Conservation (phyloP, 2,797 vertebrate species). For the Phataginus tetradactyla region DNA sequence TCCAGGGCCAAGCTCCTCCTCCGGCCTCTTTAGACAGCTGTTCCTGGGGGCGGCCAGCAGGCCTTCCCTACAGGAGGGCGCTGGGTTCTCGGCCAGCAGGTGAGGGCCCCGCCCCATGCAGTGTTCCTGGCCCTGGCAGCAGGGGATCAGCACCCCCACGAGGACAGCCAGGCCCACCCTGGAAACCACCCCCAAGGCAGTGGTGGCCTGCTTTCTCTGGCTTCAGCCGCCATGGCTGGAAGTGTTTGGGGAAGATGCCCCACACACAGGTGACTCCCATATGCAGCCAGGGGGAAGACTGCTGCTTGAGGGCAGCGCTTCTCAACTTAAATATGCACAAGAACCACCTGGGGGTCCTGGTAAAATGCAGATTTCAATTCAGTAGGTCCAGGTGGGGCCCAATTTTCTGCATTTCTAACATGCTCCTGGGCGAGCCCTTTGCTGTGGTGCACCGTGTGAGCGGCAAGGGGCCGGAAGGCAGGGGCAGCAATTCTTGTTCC, state of each 20-base stretch:
- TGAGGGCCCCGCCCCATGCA: slow-evolving; percentile 85
- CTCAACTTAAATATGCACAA: neutral
- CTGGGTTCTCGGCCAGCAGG: slow-evolving; percentile 87
- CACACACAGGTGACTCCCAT: neutral
- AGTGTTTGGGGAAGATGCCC: neutral
- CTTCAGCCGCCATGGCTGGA: slow-evolving; percentile 93
- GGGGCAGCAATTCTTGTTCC: neutral
- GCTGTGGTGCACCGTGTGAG: neutral
- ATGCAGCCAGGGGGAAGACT: neutral
- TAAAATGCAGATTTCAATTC: neutral
- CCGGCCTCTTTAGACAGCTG: slow-evolving; percentile 81
- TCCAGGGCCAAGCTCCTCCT: neutral
- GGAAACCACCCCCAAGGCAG: slow-evolving; percentile 91
- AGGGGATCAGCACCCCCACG: slow-evolving; percentile 91
- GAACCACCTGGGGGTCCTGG: neutral
- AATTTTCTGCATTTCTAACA: neutral
- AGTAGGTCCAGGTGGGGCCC: neutral
- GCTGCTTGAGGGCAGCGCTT: neutral
- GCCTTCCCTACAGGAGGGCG: slow-evolving; percentile 83
- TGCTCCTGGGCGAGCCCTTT: neutral
- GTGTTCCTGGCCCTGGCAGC: slow-evolving; percentile 90
- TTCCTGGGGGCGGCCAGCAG: slow-evolving; percentile 89
- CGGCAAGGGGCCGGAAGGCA: neutral
- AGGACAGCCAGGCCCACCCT: slow-evolving; percentile 90
- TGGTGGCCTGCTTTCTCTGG: slow-evolving; percentile 92